phyloP scores from a whole-genome alignment of 2,888 invertebrate species.

The Drosophila aldrichi region DNA sequence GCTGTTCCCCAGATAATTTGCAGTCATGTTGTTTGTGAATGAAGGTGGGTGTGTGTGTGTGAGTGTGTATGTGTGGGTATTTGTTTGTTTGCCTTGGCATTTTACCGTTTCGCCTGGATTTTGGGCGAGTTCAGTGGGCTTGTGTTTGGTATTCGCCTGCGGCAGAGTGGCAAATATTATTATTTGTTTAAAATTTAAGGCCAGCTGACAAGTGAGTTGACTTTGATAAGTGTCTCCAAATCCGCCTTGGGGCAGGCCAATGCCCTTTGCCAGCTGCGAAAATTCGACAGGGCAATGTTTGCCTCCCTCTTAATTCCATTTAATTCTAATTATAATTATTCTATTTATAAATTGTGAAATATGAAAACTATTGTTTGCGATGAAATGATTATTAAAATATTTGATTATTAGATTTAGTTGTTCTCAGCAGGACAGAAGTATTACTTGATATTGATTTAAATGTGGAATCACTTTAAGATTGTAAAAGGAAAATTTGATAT shows the following conservation, averaged over 20 bases:
- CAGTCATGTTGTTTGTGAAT: slow-evolving; percentile 41
- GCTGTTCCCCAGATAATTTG: slow-evolving; percentile 71
- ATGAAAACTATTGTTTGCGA: neutral
- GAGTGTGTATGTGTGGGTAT: slow-evolving; percentile 27
- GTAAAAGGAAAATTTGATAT: neutral
- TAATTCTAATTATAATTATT: neutral
- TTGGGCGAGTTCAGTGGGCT: slow-evolving; percentile 19
- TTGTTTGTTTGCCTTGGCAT: slow-evolving; percentile 58
- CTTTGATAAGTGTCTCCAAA: slow-evolving; percentile 58
- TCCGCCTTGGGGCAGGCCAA: slow-evolving; percentile 36
- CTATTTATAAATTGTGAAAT: neutral
- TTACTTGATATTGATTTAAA: neutral
- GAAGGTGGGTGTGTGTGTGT: neutral
- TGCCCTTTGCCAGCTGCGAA: slow-evolving; percentile 12
- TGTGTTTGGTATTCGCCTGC: slow-evolving; percentile 38
- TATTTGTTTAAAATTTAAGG: slow-evolving; percentile 76
- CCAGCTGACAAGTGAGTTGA: slow-evolving; percentile 51
- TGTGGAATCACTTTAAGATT: neutral
- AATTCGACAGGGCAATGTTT: neutral
- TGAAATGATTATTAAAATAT: neutral
- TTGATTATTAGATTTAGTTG: neutral
- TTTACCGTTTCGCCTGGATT: slow-evolving; percentile 47
- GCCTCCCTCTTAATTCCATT: neutral
- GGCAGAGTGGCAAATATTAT: slow-evolving; percentile 72
- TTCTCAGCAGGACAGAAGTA: too few species aligned